Conservation (phyloP, 2,797 vertebrate genomes). For the Yasuhikotakia modesta region DNA sequence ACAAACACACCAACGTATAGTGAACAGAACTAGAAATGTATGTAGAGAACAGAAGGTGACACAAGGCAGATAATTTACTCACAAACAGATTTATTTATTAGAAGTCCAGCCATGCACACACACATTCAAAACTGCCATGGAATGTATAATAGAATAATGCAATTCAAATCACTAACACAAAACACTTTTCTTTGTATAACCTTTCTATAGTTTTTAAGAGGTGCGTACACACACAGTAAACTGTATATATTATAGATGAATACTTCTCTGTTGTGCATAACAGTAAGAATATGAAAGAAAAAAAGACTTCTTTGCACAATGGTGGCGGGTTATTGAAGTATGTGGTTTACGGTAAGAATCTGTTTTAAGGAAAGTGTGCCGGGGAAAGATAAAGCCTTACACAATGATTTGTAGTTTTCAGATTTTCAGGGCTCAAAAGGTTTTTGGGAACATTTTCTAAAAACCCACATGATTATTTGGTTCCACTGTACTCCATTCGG, state of each 20-base stretch:
- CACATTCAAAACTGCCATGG: background rate
- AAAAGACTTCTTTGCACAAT: slow-evolving; percentile 13
- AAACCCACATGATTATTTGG: slow-evolving; percentile 17
- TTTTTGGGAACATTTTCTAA: slow-evolving; percentile 25
- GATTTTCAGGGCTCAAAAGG: slow-evolving; percentile 18
- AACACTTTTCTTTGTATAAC: slow-evolving; percentile 12
- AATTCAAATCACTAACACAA: slow-evolving; percentile 34
- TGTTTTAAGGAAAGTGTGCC: slow-evolving; percentile 27
- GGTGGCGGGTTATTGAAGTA: slow-evolving; percentile 21
- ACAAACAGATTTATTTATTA: background rate
- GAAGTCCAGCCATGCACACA: slow-evolving; percentile 7
- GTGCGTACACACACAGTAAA: background rate
- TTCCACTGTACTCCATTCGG: slow-evolving; percentile 14
- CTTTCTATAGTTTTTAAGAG: background rate
- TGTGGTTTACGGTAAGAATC: slow-evolving; percentile 34
- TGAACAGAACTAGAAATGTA: background rate
- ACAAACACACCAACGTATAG: slow-evolving; percentile 8
- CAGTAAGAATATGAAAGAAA: slow-evolving; percentile 19
- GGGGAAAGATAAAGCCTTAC: slow-evolving; percentile 31
- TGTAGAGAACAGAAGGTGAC: slow-evolving; percentile 10
- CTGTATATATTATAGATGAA: slow-evolving; percentile 15
- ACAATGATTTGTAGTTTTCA: slow-evolving; percentile 37
- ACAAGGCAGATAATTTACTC: slow-evolving; percentile 10
- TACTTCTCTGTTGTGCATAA: slow-evolving; percentile 4
- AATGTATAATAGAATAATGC: slow-evolving; percentile 17